Evolutionary conservation across 2,888 invertebrate species (phyloP).

Genomic region (Acanthoscelides obtectus): DNA sequence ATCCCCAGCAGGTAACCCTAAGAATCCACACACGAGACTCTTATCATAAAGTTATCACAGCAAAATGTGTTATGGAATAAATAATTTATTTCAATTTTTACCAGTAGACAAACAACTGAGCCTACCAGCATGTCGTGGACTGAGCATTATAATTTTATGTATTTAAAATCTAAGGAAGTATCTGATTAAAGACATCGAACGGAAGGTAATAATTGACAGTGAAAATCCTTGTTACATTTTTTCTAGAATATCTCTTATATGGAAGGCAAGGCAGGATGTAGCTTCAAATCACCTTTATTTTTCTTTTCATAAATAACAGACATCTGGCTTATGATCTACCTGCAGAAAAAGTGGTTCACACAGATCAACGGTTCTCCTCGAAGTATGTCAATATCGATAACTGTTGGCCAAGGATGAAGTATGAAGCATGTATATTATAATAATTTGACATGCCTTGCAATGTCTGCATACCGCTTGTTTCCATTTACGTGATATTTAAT

Average conservation of each 20-base stretch:
- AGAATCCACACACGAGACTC: too few relatives aligned
- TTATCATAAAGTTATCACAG: too few relatives aligned
- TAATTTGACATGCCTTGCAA: neutral
- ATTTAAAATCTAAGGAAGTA: neutral
- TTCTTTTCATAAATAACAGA: neutral
- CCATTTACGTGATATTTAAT: neutral
- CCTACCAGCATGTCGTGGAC: neutral
- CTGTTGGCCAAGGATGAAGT: neutral
- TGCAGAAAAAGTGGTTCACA: neutral
- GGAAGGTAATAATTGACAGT: too few relatives aligned
- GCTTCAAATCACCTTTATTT: neutral
- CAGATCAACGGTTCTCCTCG: neutral
- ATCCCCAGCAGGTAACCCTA: too few relatives aligned
- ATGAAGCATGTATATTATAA: neutral
- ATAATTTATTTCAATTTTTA: neutral
- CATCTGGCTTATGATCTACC: neutral
- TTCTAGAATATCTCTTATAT: neutral
- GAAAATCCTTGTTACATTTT: neutral
- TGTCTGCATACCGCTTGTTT: neutral
- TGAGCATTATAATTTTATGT: neutral
- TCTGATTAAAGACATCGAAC: neutral
- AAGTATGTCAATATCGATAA: neutral
- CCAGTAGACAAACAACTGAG: neutral
- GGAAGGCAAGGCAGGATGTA: neutral
- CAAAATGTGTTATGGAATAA: too few relatives aligned